Evolutionary conservation across 1,140 invertebrate genomes (phyloP), one percentile per base, ranked within the genome.

Genomic region (Drosophila pallidifrons): DNA sequence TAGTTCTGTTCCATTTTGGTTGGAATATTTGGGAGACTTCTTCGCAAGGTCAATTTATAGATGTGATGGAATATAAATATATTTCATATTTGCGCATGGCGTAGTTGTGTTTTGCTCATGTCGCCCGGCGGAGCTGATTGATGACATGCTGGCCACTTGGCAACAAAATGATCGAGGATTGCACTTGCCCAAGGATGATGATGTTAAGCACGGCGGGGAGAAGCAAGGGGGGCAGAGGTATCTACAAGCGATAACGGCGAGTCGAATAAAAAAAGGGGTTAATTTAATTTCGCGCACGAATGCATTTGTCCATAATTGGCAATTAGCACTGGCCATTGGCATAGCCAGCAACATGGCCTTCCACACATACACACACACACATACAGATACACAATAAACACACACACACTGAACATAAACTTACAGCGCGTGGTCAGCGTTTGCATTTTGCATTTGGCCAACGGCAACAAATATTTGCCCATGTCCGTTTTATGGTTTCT

Each of bases 221-320:
- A 7, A 10, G 10, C 2, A 0, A 8, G 35, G 2, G 7, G 6
- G 28, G 16, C n/a, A 32, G 38, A 11, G 3, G 15, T 25, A 49
- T 28, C 57, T 28, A 45, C 20, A 28, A 51, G 28, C 41, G 49
- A 30, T 46, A 20, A 41, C 57, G n/a, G 65, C 2, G 58, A 69
- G 57, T 58, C 38, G 45, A 58, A 69, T 73, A 82, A 86, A 85
- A 85, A 82, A 88, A 88, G 81, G 85, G 85, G 85, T 88, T 88
- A 88, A 88, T 88, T 88, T 88, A 88, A 88, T 89, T 88, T 88
- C 77, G 81, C 85, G 85, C 85, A 78, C 68, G 75, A 77, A 68
- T 68, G 85, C 87, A 88, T 88, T 88, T 88, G 81, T 88, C 75
- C 81, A 88, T 88, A 88, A 88, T 88, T 88, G 85, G 85, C 85